A percentile compares a stretch with the other conserved stretches of the same genome.
phyloP scores from a whole-genome alignment of 2,888 invertebrate genomes.

The Eristalinus sepulchralis region DNA sequence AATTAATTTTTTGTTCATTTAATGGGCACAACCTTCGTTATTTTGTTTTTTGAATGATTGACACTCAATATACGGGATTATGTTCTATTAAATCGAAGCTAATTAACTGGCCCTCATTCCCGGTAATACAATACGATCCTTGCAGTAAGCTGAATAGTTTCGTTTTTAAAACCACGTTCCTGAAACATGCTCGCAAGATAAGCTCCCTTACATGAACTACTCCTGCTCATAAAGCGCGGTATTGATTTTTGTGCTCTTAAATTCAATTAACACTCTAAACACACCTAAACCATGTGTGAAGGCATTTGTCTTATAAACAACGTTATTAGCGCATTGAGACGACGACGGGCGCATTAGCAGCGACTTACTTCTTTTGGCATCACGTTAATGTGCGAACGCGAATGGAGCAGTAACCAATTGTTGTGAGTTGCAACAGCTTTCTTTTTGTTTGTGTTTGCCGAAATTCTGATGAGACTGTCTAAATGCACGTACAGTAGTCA shows the following conservation, averaged over 20 bases:
- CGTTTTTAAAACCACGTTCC: neutral
- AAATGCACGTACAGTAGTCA: neutral
- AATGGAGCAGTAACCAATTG: neutral
- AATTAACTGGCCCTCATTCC: constrained; percentile 28
- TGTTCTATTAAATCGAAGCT: neutral
- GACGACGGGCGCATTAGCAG: constrained; percentile 14
- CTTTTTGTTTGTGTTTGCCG: neutral
- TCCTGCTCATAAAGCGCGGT: constrained; percentile 29
- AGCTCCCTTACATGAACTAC: neutral
- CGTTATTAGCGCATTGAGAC: constrained; percentile 59
- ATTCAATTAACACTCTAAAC: constrained; percentile 63
- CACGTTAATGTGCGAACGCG: constrained; percentile 36
- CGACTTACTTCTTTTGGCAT: constrained; percentile 30
- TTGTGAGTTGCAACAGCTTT: neutral
- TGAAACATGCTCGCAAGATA: neutral
- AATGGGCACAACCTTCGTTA: neutral
- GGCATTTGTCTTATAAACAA: constrained; percentile 47
- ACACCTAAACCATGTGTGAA: constrained; percentile 26
- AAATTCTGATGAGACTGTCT: neutral
- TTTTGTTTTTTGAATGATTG: no score
- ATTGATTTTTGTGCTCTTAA: constrained; percentile 64
- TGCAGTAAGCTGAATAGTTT: neutral
- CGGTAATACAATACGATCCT: constrained; percentile 40
- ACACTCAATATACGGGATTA: no score
- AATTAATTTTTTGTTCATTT: neutral